A percentile compares a stretch with the other conserved stretches of the same genome.
These are phyloP conservation scores for Rhopalosiphum maidis DNA, from an alignment of 1,140 invertebrate genomes.

Conservation along the genomic window DNA sequence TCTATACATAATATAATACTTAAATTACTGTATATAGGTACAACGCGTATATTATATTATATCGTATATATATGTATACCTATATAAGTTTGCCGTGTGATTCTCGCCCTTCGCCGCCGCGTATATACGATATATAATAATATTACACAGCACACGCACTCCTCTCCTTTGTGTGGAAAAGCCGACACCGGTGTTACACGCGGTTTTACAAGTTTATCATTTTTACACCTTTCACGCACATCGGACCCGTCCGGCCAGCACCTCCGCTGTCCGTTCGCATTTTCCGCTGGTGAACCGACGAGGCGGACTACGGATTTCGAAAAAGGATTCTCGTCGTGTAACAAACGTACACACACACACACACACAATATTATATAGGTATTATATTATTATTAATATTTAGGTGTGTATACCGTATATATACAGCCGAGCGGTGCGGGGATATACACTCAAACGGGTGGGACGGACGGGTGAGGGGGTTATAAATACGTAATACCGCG, in stretches of 20 bases:
- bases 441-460: background rate
- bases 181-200: constrained; percentile 53
- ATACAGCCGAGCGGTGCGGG: background rate
- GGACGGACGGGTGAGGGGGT: background rate
- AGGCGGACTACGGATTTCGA: background rate
- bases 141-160: constrained; percentile 17
- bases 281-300: constrained; percentile 33
- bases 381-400: constrained; percentile 1
- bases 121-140: background rate
- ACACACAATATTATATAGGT: background rate
- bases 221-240: constrained; percentile 54
- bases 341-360: background rate
- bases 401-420: background rate
- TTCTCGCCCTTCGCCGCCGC: constrained; percentile 35
- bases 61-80: background rate
- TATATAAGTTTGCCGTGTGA: background rate
- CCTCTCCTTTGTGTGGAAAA: constrained; percentile 30
- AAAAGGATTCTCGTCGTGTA: background rate
- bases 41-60: background rate
- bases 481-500: background rate
- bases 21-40: constrained; percentile 28
- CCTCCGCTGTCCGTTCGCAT: constrained; percentile 48
- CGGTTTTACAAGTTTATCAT: constrained; percentile 56
- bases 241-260: background rate
- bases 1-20: constrained; percentile 15